A percentile compares a stretch with the other conserved stretches of the same genome.
phyloP scores from a whole-genome alignment of 2,113 vertebrate species.

The Chelonoidis abingdonii region DNA sequence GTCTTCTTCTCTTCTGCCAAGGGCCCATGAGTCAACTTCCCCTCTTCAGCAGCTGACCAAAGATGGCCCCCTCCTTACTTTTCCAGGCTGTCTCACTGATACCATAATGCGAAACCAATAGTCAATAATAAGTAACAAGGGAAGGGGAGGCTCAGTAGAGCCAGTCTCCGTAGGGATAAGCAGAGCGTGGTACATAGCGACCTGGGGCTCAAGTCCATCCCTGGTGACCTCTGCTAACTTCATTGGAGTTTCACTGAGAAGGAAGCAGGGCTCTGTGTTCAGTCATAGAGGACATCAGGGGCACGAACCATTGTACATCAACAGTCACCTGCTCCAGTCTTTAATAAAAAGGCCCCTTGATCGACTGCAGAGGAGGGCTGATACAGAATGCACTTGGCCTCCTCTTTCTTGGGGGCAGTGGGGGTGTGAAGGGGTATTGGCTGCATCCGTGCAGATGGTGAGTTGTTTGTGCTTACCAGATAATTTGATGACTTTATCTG shows the following conservation, averaged over 20 bases:
- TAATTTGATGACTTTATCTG: slow-evolving; percentile 78
- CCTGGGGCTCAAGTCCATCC: neutral
- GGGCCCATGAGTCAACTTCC: neutral
- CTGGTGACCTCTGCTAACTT: neutral
- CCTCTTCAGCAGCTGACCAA: neutral
- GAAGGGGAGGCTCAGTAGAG: neutral
- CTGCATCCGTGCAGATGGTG: slow-evolving; percentile 68
- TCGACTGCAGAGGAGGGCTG: neutral
- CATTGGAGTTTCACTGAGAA: neutral
- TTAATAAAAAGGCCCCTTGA: neutral
- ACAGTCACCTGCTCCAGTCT: neutral
- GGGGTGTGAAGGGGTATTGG: slow-evolving; percentile 55
- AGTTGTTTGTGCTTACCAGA: slow-evolving; percentile 75
- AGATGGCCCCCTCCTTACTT: neutral
- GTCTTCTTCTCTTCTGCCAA: slow-evolving; percentile 13
- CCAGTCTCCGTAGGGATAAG: neutral
- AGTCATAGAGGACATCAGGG: neutral
- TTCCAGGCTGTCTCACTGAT: neutral
- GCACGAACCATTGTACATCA: neutral
- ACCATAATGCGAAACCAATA: neutral
- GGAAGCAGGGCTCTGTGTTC: neutral
- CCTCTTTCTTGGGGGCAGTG: neutral
- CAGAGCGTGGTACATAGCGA: neutral
- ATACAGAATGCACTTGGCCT: neutral
- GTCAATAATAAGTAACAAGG: neutral